A percentile compares a stretch with the other conserved stretches of the same genome.
Evolutionary conservation across 2,113 vertebrate genomes (phyloP).

Genomic region (Crypturellus undulatus): DNA sequence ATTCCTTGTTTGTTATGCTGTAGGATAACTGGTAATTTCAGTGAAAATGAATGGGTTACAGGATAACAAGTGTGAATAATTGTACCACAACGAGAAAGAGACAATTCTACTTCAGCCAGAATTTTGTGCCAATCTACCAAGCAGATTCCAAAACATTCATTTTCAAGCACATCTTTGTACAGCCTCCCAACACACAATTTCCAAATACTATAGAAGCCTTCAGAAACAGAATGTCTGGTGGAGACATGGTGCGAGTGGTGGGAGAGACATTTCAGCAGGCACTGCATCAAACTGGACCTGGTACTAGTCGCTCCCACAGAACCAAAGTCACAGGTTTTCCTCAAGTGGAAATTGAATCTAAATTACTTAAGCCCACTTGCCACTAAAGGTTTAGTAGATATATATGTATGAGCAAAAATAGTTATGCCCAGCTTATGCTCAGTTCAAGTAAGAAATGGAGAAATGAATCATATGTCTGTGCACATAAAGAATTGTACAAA

Average conservation of each 20-base stretch:
- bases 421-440: background rate
- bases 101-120: background rate
- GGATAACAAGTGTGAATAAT: background rate
- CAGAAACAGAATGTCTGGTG: background rate
- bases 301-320: background rate
- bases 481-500: background rate
- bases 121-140: background rate
- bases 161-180: background rate
- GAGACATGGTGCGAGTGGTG: background rate
- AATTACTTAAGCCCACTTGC: background rate
- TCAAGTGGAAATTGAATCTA: background rate
- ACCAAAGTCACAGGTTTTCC: background rate
- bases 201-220: background rate
- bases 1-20: background rate
- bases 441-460: background rate
- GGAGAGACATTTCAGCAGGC: background rate
- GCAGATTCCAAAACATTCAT: background rate
- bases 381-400: background rate
- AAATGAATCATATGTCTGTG: background rate
- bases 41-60: background rate
- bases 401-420: background rate
- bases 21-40: background rate
- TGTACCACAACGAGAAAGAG: background rate
- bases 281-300: accelerated
- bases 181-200: background rate